Evolutionary conservation across 2,113 vertebrate genomes (phyloP).

Genomic region (Pavo muticus): DNA sequence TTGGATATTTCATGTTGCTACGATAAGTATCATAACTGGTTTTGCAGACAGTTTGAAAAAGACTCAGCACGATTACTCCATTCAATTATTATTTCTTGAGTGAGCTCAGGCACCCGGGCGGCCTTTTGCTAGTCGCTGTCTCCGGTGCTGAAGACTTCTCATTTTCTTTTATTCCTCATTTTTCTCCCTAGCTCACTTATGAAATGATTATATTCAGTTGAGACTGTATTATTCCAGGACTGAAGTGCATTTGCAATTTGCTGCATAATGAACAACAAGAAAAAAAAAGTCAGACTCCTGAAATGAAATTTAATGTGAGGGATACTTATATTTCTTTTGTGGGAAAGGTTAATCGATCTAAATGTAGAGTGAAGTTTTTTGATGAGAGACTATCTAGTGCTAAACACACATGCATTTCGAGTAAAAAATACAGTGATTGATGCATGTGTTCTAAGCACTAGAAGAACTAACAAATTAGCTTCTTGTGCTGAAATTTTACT

Average conservation of each 20-base stretch:
- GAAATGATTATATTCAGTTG: not conserved
- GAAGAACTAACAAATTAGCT: conserved; percentile 5
- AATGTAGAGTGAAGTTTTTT: not conserved
- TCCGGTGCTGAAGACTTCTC: not conserved
- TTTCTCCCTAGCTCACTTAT: not conserved
- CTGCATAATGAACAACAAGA: not conserved
- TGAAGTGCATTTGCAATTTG: not conserved
- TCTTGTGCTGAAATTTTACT: not conserved
- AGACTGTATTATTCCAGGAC: not conserved
- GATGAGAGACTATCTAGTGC: not conserved
- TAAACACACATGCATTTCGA: not conserved
- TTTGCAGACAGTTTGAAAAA: not conserved
- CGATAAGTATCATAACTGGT: not conserved
- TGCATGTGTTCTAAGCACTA: not conserved
- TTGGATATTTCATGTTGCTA: not conserved
- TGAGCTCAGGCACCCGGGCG: too few relatives aligned
- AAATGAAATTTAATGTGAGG: not conserved
- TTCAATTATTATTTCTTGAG: not conserved
- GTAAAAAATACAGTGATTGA: not conserved
- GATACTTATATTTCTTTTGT: not conserved
- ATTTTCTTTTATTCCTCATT: not conserved
- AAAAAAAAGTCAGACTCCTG: not conserved
- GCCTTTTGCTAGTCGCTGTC: not conserved
- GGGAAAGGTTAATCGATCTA: conserved; percentile 23
- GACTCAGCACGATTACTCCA: not conserved